A percentile compares a stretch with the other conserved stretches of the same genome.
phyloP scores from a whole-genome alignment of 2,113 vertebrate genomes.

The Hippoglossus stenolepis region DNA sequence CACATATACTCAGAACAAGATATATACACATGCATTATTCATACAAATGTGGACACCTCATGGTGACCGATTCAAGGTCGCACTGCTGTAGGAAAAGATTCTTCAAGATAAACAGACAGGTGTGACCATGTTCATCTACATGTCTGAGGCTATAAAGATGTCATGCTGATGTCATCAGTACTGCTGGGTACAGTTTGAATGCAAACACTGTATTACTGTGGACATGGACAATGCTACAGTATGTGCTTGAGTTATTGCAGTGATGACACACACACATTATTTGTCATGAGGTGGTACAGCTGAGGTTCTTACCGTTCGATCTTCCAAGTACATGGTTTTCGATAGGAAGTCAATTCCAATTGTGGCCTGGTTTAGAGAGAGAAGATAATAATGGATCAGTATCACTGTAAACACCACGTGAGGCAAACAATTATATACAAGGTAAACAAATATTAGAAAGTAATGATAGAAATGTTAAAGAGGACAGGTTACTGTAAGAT shows the following conservation, averaged over 20 bases:
- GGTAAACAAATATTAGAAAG: not conserved
- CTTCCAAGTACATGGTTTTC: slow-evolving; percentile 97
- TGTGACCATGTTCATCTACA: slow-evolving; percentile 13
- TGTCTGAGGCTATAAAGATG: not conserved
- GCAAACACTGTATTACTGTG: not conserved
- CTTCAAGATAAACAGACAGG: slow-evolving; percentile 14
- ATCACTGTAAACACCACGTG: slow-evolving; percentile 7
- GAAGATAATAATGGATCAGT: slow-evolving; percentile 40
- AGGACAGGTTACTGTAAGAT: not conserved
- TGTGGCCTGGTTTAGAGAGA: slow-evolving; percentile 84
- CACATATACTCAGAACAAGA: not conserved
- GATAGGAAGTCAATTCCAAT: slow-evolving; percentile 97
- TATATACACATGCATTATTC: slow-evolving; percentile 29
- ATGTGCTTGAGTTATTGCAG: not conserved
- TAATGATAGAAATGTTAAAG: not conserved
- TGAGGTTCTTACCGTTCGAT: slow-evolving; percentile 88
- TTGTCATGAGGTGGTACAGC: slow-evolving; percentile 7
- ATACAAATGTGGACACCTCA: not conserved
- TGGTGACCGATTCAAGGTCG: slow-evolving; percentile 21
- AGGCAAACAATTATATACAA: slow-evolving; percentile 6
- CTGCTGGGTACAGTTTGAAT: slow-evolving; percentile 6
- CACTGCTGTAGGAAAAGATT: not conserved
- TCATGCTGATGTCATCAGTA: not conserved
- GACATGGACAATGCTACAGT: not conserved
- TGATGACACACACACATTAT: slow-evolving; percentile 4